Conservation (phyloP, 2,888 invertebrate species). For the Malthinus flaveolus region DNA sequence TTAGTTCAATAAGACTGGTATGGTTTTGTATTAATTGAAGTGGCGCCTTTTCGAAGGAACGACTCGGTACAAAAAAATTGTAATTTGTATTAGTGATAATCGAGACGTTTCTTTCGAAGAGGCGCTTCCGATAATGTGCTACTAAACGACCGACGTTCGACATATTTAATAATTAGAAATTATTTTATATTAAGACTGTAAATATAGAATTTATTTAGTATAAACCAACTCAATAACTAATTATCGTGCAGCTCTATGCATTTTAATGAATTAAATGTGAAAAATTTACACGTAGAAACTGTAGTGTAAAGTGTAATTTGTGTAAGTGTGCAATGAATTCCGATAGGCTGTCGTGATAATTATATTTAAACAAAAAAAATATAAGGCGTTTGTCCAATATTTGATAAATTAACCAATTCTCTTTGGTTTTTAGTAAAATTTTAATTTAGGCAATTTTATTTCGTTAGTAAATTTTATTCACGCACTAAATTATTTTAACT, state of each 20-base stretch:
- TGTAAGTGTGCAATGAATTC: conserved; percentile 35
- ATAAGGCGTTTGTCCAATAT: too few species aligned
- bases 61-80: not conserved
- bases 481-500: too few species aligned
- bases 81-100: not conserved
- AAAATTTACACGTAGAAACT: conserved; percentile 29
- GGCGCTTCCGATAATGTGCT: conserved; percentile 24
- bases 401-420: not conserved
- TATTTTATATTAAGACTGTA: conserved; percentile 27
- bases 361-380: conserved; percentile 6
- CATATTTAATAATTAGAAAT: conserved; percentile 12
- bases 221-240: conserved; percentile 14
- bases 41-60: conserved; percentile 22
- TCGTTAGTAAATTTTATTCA: too few species aligned
- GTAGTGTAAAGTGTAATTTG: conserved; percentile 30
- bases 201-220: conserved; percentile 21
- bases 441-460: too few species aligned
- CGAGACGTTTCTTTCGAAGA: conserved; percentile 14
- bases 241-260: conserved; percentile 27
- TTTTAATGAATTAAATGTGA: conserved; percentile 29
- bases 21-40: conserved; percentile 23
- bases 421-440: not conserved
- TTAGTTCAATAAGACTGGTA: conserved; percentile 37
- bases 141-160: conserved; percentile 20
- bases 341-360: conserved; percentile 29